Conservation (phyloP, 2,113 vertebrate species). For the Abramis brama region DNA sequence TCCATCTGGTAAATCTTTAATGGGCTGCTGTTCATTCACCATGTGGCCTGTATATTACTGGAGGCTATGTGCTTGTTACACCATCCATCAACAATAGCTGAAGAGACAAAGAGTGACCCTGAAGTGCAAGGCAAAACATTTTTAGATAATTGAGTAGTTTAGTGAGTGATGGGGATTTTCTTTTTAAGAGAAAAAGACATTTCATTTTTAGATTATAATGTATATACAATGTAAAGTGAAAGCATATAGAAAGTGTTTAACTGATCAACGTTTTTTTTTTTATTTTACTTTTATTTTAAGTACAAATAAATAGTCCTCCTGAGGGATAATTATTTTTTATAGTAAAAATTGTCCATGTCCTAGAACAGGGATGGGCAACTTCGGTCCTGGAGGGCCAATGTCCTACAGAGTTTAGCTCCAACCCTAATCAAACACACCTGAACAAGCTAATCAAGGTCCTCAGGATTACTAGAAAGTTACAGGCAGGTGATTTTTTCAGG, state of each 20-base stretch:
- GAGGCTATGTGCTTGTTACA: neutral
- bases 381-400: too few species aligned
- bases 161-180: neutral
- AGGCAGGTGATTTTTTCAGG: too few species aligned
- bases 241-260: neutral
- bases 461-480: too few species aligned
- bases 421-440: too few species aligned
- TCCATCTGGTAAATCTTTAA: constrained; percentile 30
- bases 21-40: constrained; percentile 10
- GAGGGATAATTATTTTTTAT: neutral
- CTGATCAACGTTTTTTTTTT: neutral
- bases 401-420: too few species aligned
- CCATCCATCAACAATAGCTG: neutral
- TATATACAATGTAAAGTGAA: neutral
- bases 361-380: too few species aligned
- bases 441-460: too few species aligned
- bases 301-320: neutral
- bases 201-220: too few species aligned
- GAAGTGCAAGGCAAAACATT: neutral
- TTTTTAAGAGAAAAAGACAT: neutral
- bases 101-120: neutral
- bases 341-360: too few species aligned
- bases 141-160: neutral
- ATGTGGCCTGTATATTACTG: neutral
- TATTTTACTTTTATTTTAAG: neutral